These are phyloP conservation scores for Amyelois transitella DNA, from an alignment of 1,140 invertebrate genomes.

Conservation along the genomic window DNA sequence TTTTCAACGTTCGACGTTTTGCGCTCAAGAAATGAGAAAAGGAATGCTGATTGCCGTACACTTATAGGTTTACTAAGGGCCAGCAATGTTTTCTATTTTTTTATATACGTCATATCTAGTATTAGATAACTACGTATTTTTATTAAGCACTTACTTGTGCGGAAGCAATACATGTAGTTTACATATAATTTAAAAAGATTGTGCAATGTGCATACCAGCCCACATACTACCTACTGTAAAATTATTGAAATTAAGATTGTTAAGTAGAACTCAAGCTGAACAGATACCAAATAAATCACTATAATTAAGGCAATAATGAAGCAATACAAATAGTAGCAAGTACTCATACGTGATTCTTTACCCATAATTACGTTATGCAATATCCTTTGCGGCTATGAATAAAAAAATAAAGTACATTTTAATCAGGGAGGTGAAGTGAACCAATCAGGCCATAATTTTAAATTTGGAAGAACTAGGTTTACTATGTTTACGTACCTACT, in stretches of 20 bases:
- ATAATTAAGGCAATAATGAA: background rate
- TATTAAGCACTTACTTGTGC: too few relatives aligned
- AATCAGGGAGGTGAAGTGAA: background rate
- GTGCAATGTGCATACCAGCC: background rate
- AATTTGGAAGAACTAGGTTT: too few relatives aligned
- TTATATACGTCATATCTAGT: too few relatives aligned
- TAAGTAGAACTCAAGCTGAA: background rate
- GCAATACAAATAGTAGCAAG: slow-evolving; percentile 6
- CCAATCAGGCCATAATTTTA: background rate
- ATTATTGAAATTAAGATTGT: background rate
- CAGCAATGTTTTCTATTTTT: too few relatives aligned
- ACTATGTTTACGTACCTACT: too few relatives aligned
- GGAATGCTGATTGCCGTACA: background rate
- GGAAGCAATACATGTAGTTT: background rate
- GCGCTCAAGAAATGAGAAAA: slow-evolving; percentile 6
- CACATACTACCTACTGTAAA: background rate
- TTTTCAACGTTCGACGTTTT: slow-evolving; percentile 40
- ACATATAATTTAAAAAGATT: background rate
- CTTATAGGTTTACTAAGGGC: too few relatives aligned
- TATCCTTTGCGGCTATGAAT: background rate
- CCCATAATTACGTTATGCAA: background rate
- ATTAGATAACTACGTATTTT: too few relatives aligned
- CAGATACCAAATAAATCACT: background rate
- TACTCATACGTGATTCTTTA: background rate
- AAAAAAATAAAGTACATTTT: background rate